These are phyloP conservation scores for Zootoca vivipara DNA, from an alignment of 2,113 vertebrate species.

Conservation along the genomic window DNA sequence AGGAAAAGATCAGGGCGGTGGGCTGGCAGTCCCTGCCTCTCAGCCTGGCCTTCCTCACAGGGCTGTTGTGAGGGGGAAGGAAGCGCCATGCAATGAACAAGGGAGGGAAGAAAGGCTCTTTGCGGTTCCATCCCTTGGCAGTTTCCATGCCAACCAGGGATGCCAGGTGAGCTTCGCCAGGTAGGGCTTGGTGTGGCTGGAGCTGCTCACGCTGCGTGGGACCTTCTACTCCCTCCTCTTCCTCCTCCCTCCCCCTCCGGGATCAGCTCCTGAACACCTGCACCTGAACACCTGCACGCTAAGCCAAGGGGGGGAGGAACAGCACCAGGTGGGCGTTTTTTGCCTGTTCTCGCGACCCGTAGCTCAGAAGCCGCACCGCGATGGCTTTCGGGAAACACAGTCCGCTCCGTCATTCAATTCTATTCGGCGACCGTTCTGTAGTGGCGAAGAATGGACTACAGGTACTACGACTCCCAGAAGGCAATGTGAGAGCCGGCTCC, in stretches of 20 bases:
- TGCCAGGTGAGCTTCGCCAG: slow-evolving; percentile 84
- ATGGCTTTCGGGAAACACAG: neutral
- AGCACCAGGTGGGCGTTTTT: rapidly evolving
- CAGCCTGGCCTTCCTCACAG: too few relatives aligned
- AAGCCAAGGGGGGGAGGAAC: rapidly evolving
- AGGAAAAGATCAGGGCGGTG: too few relatives aligned
- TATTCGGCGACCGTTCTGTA: neutral
- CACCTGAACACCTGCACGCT: rapidly evolving
- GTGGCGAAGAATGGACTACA: neutral
- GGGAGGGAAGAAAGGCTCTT: too few relatives aligned
- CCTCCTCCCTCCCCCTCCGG: neutral
- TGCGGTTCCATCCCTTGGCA: neutral
- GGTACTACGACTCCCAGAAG: slow-evolving; percentile 21
- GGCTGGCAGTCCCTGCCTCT: too few relatives aligned
- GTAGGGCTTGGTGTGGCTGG: slow-evolving; percentile 64
- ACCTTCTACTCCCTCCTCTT: slow-evolving; percentile 66
- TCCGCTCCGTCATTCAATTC: slow-evolving; percentile 24
- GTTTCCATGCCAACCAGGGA: neutral
- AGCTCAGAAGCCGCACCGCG: neutral
- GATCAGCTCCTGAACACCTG: too few relatives aligned
- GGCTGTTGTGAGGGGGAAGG: too few relatives aligned
- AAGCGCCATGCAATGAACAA: too few relatives aligned
- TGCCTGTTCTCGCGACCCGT: slow-evolving; percentile 3
- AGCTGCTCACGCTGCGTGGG: neutral
- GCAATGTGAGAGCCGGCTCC: neutral